phyloP scores from a whole-genome alignment of 2,888 invertebrate species.

The Urechis unicinctus region DNA sequence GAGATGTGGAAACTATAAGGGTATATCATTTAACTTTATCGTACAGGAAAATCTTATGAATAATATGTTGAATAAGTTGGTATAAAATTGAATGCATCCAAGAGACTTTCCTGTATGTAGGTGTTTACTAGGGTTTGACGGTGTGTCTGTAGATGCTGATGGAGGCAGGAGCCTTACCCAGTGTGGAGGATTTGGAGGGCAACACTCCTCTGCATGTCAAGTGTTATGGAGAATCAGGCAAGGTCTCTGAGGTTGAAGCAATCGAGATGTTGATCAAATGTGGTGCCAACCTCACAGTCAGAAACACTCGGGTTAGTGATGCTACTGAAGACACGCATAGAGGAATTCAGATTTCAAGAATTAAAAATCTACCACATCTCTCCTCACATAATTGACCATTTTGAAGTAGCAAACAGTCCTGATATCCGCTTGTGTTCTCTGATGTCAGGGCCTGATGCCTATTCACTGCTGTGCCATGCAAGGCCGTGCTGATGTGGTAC shows the following conservation, averaged over 20 bases:
- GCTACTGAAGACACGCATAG: too few species aligned
- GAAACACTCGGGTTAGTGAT: constrained; percentile 37
- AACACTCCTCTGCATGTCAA: constrained; percentile 49
- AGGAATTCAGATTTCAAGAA: too few species aligned
- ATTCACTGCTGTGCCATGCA: constrained; percentile 49
- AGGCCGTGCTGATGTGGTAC: constrained; percentile 41
- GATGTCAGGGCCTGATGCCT: constrained; percentile 36
- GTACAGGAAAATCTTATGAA: too few species aligned
- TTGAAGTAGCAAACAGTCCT: too few species aligned
- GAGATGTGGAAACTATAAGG: constrained; percentile 34
- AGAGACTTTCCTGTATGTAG: too few species aligned
- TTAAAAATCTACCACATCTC: too few species aligned
- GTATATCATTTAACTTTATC: constrained; percentile 25
- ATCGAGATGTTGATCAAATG: constrained; percentile 35
- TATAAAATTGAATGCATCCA: neutral
- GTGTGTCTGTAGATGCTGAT: constrained; percentile 31
- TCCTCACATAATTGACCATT: too few species aligned
- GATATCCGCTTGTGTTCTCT: neutral
- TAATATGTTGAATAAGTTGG: neutral
- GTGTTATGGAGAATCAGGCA: constrained; percentile 43
- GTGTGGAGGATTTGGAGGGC: constrained; percentile 40
- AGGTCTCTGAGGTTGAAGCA: constrained; percentile 32
- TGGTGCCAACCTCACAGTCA: constrained; percentile 32
- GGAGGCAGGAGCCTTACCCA: constrained; percentile 39
- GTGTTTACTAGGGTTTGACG: neutral